These are phyloP conservation scores for Sturmia bella DNA, from an alignment of 2,888 invertebrate species.

Conservation along the genomic window DNA sequence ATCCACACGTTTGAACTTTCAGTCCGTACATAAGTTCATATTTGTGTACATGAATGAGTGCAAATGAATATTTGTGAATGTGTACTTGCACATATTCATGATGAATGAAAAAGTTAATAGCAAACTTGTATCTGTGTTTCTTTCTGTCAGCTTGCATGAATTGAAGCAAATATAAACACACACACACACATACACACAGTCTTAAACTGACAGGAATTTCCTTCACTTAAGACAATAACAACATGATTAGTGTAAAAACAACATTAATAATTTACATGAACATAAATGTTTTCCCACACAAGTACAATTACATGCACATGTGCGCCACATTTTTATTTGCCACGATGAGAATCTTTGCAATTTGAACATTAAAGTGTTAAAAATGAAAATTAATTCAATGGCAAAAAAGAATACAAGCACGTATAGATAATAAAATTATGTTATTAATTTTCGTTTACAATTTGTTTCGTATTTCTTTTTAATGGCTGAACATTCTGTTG, in stretches of 20 bases:
- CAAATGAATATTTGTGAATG: too few species aligned
- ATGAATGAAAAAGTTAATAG: conserved; percentile 49
- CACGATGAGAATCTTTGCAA: neutral
- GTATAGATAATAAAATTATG: conserved; percentile 74
- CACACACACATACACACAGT: neutral
- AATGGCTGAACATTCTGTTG: neutral
- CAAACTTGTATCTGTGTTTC: neutral
- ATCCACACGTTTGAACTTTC: too few species aligned
- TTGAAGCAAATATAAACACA: conserved; percentile 4
- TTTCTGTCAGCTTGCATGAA: neutral
- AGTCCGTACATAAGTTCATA: too few species aligned
- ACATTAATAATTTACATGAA: conserved; percentile 34
- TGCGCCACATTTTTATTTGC: neutral
- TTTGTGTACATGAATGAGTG: too few species aligned
- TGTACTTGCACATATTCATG: conserved; percentile 3
- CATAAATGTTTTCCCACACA: conserved; percentile 20
- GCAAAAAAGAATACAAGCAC: conserved; percentile 40
- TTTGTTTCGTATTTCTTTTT: conserved; percentile 68
- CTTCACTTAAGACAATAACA: conserved; percentile 55
- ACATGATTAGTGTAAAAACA: conserved; percentile 64
- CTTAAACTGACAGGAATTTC: conserved; percentile 30
- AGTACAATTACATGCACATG: conserved; percentile 2
- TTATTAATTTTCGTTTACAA: conserved; percentile 80
- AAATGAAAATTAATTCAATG: conserved; percentile 40
- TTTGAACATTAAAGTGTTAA: conserved; percentile 27